Evolutionary conservation across 2,797 vertebrate species (phyloP), one percentile per base, ranked within the genome.

Genomic region (Todus mexicanus): DNA sequence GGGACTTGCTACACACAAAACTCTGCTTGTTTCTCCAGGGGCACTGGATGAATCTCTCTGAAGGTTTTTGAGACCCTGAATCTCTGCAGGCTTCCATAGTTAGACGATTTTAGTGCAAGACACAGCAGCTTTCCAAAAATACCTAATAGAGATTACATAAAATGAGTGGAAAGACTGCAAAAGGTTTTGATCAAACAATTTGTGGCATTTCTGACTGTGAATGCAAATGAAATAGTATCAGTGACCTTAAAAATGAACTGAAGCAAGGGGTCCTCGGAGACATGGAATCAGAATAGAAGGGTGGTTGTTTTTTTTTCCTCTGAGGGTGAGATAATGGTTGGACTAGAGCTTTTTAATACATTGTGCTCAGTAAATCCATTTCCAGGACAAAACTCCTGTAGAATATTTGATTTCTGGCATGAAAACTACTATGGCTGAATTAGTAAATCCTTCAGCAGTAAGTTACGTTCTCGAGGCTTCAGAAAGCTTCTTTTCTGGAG

Each of bases 231-330:
- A 93, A 84, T 66, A 20, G 25, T 90, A 84, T 65, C 71, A 69
- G 61, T 61, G 77, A 91, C 93, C 93, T 95, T 94, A 94, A 94
- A 87, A 92, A 84, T 53, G 45, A 95, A 82, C 71, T 47, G 72
- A 91, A 76, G 72, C 45, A 68, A 87, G 38, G 43, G 80, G 51
- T 94, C 83, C 86, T 91, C 74, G 64, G 74, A 92, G 80, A 87
- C 77, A 78, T 3, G 0, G 63, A 87, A 54, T 38, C 50, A 83
- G 78, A 91, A 74, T 5, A n/a, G 53, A 11, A 37, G 35, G 45
- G 4, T 51, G 12, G 12, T 42, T 42, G 74, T 93, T 51, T 70
- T 63, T 86, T 93, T 60, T 69, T 78, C 29, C 86, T 63, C 16
- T 0, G 1, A 77, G 78, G 56, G 31, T 61, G 59, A 93, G 90